phyloP scores from a whole-genome alignment of 2,888 invertebrate species.

The Eupithecia subumbrata region DNA sequence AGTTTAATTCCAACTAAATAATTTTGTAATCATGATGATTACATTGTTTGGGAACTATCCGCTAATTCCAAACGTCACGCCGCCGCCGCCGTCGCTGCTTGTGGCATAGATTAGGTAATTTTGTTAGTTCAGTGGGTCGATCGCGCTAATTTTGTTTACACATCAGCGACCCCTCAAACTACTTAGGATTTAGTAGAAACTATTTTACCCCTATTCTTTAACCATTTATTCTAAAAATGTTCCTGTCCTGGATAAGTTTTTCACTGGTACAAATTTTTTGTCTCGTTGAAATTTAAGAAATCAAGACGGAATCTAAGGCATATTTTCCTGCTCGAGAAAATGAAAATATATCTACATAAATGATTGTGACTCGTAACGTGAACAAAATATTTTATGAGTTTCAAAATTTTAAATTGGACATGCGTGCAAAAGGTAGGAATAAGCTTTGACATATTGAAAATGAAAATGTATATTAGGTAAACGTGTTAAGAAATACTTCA shows the following conservation, averaged over 20 bases:
- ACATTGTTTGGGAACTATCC: neutral
- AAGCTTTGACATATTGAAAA: constrained; percentile 1
- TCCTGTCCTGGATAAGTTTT: neutral
- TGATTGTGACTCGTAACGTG: neutral
- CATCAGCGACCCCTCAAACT: neutral
- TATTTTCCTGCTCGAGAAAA: neutral
- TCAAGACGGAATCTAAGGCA: neutral
- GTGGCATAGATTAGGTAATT: neutral
- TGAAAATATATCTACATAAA: constrained; percentile 1
- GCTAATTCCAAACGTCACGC: neutral
- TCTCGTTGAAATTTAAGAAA: neutral
- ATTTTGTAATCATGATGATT: neutral
- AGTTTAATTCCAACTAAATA: neutral
- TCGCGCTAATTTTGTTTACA: neutral
- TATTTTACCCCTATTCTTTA: neutral
- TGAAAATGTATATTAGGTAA: neutral
- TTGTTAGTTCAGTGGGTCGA: neutral
- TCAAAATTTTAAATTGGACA: neutral
- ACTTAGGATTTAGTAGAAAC: neutral
- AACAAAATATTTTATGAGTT: constrained; percentile 4
- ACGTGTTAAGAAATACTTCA: neutral
- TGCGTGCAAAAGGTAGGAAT: neutral
- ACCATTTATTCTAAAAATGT: neutral
- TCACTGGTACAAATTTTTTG: neutral
- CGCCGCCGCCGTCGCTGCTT: neutral